Evolutionary conservation across 2,113 vertebrate species (phyloP).

Genomic region (Corythoichthys intestinalis): DNA sequence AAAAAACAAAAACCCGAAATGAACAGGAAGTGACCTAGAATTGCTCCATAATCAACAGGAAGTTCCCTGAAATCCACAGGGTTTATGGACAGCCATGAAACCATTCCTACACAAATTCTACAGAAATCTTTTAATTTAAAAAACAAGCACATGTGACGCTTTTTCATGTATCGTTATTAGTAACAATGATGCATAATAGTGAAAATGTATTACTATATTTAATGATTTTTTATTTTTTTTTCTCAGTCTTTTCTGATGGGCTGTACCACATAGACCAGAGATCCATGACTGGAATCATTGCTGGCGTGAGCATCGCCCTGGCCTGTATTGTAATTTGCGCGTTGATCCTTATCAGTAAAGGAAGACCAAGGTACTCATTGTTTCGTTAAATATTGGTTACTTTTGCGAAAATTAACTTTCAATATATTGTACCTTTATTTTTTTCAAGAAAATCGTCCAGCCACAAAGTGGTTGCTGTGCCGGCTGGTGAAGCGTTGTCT

Average conservation of each 20-base stretch:
- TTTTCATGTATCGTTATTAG: not conserved
- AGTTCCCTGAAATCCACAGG: too few species aligned
- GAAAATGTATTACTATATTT: too few species aligned
- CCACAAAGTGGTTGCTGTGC: slow-evolving; percentile 75
- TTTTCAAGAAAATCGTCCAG: slow-evolving; percentile 79
- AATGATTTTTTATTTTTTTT: slow-evolving; percentile 30
- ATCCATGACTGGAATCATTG: slow-evolving; percentile 90
- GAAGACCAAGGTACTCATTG: slow-evolving; percentile 80
- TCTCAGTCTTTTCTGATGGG: slow-evolving; percentile 77
- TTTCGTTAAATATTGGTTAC: not conserved
- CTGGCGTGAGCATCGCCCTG: slow-evolving; percentile 92
- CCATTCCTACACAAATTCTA: too few species aligned
- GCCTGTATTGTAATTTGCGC: slow-evolving; percentile 89
- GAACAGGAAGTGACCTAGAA: too few species aligned
- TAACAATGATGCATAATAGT: too few species aligned
- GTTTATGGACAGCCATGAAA: too few species aligned
- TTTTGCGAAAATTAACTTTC: slow-evolving; percentile 1
- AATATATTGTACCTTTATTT: slow-evolving; percentile 7
- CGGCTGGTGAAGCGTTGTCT: slow-evolving; percentile 60
- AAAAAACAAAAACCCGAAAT: too few species aligned
- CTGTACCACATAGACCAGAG: slow-evolving; percentile 88
- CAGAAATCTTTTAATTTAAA: too few species aligned
- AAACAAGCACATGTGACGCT: not conserved
- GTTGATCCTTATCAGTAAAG: slow-evolving; percentile 87
- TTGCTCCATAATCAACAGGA: too few species aligned